These are phyloP conservation scores for Cerastis rubricosa DNA, from an alignment of 2,888 invertebrate genomes.

Conservation along the genomic window DNA sequence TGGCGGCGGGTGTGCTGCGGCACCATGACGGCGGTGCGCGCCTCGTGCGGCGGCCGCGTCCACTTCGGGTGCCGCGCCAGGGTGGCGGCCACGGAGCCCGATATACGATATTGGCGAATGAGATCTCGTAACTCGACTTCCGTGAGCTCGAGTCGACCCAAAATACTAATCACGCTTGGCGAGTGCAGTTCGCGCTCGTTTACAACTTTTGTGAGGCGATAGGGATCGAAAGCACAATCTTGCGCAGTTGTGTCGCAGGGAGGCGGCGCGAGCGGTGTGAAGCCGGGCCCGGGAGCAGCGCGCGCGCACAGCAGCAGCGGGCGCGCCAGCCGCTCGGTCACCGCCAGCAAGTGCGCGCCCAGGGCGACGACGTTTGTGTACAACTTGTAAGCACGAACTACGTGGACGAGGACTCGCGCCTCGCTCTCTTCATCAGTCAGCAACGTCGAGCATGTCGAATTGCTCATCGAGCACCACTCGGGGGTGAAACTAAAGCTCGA, in stretches of 20 bases:
- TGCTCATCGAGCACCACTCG: conserved; percentile 83
- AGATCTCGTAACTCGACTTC: conserved; percentile 71
- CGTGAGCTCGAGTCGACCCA: conserved; percentile 74
- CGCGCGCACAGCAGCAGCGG: conserved; percentile 73
- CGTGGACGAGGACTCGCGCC: conserved; percentile 68
- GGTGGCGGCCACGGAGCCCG: conserved; percentile 68
- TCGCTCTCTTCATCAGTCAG: conserved; percentile 75
- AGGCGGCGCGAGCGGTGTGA: conserved; percentile 70
- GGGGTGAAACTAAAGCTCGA: conserved; percentile 91
- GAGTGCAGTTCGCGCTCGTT: conserved; percentile 76
- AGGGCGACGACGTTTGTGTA: conserved; percentile 66
- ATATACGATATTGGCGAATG: conserved; percentile 52
- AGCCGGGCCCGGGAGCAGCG: conserved; percentile 59
- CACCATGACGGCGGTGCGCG: conserved; percentile 73
- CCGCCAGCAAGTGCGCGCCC: conserved; percentile 63
- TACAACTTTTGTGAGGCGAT: conserved; percentile 79
- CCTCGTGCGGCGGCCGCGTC: conserved; percentile 68
- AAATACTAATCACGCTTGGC: conserved; percentile 75
- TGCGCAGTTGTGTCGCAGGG: conserved; percentile 71
- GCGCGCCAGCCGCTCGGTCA: conserved; percentile 55
- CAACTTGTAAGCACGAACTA: conserved; percentile 68
- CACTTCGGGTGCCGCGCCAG: conserved; percentile 64
- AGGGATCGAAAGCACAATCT: conserved; percentile 82
- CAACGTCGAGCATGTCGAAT: conserved; percentile 72
- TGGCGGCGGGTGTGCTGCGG: conserved; percentile 69